Conservation (phyloP, 2,113 vertebrate genomes). For the Tylochromis polylepis region DNA sequence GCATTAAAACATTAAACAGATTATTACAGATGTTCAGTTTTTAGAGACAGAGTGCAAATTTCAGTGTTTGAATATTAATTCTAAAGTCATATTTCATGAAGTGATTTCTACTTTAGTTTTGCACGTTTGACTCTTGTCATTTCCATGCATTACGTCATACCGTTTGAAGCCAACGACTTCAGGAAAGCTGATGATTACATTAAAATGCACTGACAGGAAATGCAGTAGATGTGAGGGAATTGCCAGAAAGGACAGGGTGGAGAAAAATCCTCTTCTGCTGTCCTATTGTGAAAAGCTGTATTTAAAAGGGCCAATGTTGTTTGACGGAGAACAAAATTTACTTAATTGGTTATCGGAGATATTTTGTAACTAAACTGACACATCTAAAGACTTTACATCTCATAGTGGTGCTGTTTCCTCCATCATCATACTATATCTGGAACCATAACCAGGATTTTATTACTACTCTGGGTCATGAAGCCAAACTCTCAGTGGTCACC, state of each 20-base stretch:
- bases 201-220: not conserved
- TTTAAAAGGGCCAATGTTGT: not conserved
- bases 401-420: not conserved
- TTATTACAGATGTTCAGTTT: not conserved
- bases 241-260: not conserved
- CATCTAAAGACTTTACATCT: not conserved
- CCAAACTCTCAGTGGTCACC: not conserved
- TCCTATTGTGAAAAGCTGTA: not conserved
- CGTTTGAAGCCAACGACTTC: not conserved
- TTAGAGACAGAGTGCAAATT: not conserved
- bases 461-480: not conserved
- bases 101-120: not conserved
- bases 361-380: not conserved
- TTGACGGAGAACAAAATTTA: not conserved
- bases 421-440: not conserved
- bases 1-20: not conserved
- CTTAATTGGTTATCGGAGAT: not conserved
- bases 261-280: not conserved
- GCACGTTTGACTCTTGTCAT: not conserved
- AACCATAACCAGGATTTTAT: not conserved
- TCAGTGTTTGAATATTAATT: not conserved
- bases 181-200: not conserved
- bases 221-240: not conserved
- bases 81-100: not conserved
- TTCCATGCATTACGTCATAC: constrained; percentile 22